A percentile compares a stretch with the other conserved stretches of the same genome.
phyloP scores from a whole-genome alignment of 1,140 invertebrate genomes.

The Idris sp. region DNA sequence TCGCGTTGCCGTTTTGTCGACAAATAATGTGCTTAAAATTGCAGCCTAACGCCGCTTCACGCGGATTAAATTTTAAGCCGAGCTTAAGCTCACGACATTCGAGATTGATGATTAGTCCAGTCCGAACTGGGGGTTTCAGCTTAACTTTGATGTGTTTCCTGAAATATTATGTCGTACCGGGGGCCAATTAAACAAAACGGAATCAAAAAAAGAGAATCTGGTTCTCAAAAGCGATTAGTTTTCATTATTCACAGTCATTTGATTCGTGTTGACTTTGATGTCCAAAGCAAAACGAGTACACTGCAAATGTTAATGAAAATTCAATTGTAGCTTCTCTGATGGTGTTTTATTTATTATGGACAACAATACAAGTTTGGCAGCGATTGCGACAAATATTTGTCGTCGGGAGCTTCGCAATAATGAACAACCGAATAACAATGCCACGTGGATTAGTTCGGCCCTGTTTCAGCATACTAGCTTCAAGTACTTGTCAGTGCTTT shows the following conservation, averaged over 20 bases:
- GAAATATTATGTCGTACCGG: conserved; percentile 26
- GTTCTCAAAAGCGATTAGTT: conserved; percentile 26
- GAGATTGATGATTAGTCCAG: conserved; percentile 56
- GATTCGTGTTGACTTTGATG: conserved; percentile 42
- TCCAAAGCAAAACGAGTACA: conserved; percentile 22
- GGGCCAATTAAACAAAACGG: conserved; percentile 40
- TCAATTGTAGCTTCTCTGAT: conserved; percentile 15
- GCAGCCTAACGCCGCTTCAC: conserved; percentile 52
- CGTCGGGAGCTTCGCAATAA: conserved; percentile 16
- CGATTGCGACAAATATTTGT: conserved; percentile 42
- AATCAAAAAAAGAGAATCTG: no score
- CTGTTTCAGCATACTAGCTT: conserved; percentile 19
- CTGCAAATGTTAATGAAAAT: conserved; percentile 45
- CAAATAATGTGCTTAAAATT: conserved; percentile 63
- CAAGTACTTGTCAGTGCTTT: neutral
- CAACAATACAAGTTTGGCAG: conserved; percentile 18
- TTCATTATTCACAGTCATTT: conserved; percentile 48
- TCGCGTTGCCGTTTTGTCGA: conserved; percentile 43
- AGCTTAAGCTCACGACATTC: conserved; percentile 52
- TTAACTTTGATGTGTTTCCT: conserved; percentile 46
- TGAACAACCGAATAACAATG: conserved; percentile 20
- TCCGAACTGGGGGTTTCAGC: conserved; percentile 14
- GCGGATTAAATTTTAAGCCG: conserved; percentile 60
- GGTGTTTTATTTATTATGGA: conserved; percentile 43
- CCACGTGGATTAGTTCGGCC: conserved; percentile 13